Base-by-base conservation (phyloP, 1,140 invertebrate genomes). In the Brevipalpus yothersi region DNA sequence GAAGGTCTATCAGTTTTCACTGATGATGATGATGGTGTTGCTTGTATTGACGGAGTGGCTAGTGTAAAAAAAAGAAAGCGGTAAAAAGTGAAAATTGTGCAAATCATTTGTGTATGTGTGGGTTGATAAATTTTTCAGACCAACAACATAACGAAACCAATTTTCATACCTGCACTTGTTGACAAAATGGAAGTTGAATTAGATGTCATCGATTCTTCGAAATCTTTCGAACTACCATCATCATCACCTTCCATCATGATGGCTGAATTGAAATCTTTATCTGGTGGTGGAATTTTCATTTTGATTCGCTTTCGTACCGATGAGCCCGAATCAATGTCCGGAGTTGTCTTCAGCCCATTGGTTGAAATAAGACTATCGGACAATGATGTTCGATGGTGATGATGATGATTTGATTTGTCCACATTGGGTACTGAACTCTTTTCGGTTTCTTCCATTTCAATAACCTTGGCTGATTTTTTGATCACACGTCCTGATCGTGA, bases 401-500 rank as follows among this genome's bases (percentile, higher is more conserved):
- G n/a, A n/a, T n/a, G n/a, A n/a, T 31, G 31, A 23, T 45, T 51
- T 21, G 43, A 8, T 41, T 41, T 58, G n/a, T 17, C 39, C 13
- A 23, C 17, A n/a, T 43, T 12, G 39, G 11, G n/a, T 3, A 19
- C 45, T 31, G 31, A 31, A 31, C 31, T 31, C 51, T 49, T 58
- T 68, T 91, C 86, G 73, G 89, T 91, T 70, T 90, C 88, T 69
- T 88, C 82, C 73, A 75, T 74, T 63, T 75, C 73, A 39, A 72
- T 63, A 12, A 94, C 73, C 70, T 93, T 93, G 0, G 87, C 88
- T 9, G 88, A 92, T 70, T 93, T 93, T 72, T 93, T 93, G 47
- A 87, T 75, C 0, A 93, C 85, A 53, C 87, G 74, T 19, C 86
- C 87, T 66, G 86, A 89, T 57, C 84, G 75, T 5, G 86, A 89